Evolutionary conservation across 2,888 invertebrate species (phyloP).

Genomic region (Acanthopleura granulata): DNA sequence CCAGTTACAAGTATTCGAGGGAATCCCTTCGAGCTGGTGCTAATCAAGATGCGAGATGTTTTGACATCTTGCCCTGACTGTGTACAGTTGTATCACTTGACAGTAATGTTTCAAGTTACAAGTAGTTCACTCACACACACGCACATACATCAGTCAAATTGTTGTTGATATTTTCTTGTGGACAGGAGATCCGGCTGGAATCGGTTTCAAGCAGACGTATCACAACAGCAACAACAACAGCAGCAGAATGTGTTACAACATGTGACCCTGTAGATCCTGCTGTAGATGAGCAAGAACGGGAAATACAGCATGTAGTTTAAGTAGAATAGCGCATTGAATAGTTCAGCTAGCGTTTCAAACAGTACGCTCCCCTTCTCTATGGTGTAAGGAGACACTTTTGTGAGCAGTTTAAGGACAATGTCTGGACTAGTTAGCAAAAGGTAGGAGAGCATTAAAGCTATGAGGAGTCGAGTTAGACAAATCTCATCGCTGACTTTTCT

Average conservation of each 20-base stretch:
- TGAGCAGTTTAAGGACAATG: slow-evolving; percentile 50
- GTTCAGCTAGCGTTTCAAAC: slow-evolving; percentile 50
- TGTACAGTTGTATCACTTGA: too few species aligned
- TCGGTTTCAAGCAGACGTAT: neutral
- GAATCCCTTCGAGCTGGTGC: too few species aligned
- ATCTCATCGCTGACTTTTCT: slow-evolving; percentile 58
- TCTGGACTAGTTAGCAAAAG: slow-evolving; percentile 58
- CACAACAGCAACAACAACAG: slow-evolving; percentile 50
- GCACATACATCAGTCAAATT: too few species aligned
- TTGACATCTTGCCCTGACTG: too few species aligned
- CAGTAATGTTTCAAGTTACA: too few species aligned
- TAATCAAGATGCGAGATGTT: too few species aligned
- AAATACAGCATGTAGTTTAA: slow-evolving; percentile 63
- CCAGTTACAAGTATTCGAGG: too few species aligned
- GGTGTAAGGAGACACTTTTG: slow-evolving; percentile 40
- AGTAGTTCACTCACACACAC: too few species aligned
- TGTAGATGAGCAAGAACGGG: slow-evolving; percentile 47
- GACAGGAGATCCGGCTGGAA: too few species aligned
- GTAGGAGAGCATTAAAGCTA: slow-evolving; percentile 55
- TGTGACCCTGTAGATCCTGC: slow-evolving; percentile 59
- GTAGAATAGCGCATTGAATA: slow-evolving; percentile 60
- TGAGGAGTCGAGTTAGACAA: slow-evolving; percentile 52
- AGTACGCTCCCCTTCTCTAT: slow-evolving; percentile 41
- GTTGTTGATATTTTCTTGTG: too few species aligned
- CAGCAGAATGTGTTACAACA: slow-evolving; percentile 55